A percentile compares a stretch with the other conserved stretches of the same genome.
Evolutionary conservation across 2,113 vertebrate genomes (phyloP).

Genomic region (Oreochromis spilurus): DNA sequence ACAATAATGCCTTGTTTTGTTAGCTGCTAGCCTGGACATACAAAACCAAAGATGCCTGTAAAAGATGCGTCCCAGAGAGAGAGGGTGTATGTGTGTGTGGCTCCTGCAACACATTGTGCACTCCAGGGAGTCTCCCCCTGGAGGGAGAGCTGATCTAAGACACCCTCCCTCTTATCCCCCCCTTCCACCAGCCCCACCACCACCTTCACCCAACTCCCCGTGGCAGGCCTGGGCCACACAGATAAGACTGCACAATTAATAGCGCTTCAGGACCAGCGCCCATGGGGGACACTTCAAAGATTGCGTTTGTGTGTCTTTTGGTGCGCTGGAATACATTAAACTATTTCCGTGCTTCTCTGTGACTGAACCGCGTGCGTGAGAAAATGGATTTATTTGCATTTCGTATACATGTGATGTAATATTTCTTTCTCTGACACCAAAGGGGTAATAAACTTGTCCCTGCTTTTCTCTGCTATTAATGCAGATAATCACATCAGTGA

Average conservation of each 20-base stretch:
- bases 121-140: slow-evolving; percentile 27
- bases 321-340: slow-evolving; percentile 12
- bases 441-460: slow-evolving; percentile 14
- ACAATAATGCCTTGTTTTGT: background rate
- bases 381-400: slow-evolving; percentile 11
- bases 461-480: background rate
- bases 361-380: background rate
- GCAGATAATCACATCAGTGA: slow-evolving; percentile 3
- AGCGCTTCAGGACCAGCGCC: slow-evolving; percentile 40
- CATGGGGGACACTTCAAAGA: slow-evolving; percentile 51
- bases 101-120: slow-evolving; percentile 15
- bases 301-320: background rate
- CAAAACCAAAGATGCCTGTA: background rate
- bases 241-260: slow-evolving; percentile 68
- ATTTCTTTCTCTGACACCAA: slow-evolving; percentile 27
- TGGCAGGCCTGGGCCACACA: slow-evolving; percentile 53
- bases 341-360: background rate
- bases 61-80: background rate
- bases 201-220: slow-evolving; percentile 33
- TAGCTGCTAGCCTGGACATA: background rate
- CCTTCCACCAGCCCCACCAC: background rate
- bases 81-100: background rate
- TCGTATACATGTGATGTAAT: slow-evolving; percentile 6
- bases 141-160: slow-evolving; percentile 37
- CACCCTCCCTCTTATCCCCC: background rate